Evolutionary conservation across 92 coral and sea anemone genomes (phyloP), one percentile per base, ranked within the genome.

Genomic region (Zoanthus solanderi): DNA sequence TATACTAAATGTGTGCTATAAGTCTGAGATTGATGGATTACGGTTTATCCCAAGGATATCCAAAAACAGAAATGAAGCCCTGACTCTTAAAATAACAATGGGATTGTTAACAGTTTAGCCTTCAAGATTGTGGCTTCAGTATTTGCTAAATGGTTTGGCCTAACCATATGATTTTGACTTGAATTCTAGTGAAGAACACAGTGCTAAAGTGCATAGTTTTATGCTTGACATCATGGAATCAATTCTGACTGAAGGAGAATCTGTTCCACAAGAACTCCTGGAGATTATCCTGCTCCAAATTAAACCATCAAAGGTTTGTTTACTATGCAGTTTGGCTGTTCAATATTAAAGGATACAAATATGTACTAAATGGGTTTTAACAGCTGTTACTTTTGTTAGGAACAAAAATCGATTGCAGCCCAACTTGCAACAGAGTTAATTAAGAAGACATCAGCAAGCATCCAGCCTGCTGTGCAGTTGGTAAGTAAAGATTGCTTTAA

Each of bases 181-280:
- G 23, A 6, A 12, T 83, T 91, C 18, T 83, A 96, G 99, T 88
- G 93, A 92, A 28, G 90, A 90, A 7, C 99, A 96, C 80, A 61
- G 95, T 0, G 76, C 76, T 60, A 96, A 95, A 82, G 97, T 93
- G 73, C 93, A 87, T 78, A 90, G 87, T 50, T 95, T 84, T 45
- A 95, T 95, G 96, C 86, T 96, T 56, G 99, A 96, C 54, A 90
- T 96, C 14, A 96, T 96, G 99, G 88, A 92, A 32, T 91, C 98
- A 44, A 77, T 95, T 28, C 82, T 96, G 67, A 74, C 86, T 77
- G 99, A 96, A 57, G 92, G 95, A 31, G 98, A 96, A 30, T 90
- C 93, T 4, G 84, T 95, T 53, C 88, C 98, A 4, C 96, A 96
- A 67, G 95, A 95, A 56, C 92, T 95, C 14, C 85, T 96, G 57